Base-by-base conservation (phyloP, 1,140 invertebrate species). In the Neodiprion pinetum region DNA sequence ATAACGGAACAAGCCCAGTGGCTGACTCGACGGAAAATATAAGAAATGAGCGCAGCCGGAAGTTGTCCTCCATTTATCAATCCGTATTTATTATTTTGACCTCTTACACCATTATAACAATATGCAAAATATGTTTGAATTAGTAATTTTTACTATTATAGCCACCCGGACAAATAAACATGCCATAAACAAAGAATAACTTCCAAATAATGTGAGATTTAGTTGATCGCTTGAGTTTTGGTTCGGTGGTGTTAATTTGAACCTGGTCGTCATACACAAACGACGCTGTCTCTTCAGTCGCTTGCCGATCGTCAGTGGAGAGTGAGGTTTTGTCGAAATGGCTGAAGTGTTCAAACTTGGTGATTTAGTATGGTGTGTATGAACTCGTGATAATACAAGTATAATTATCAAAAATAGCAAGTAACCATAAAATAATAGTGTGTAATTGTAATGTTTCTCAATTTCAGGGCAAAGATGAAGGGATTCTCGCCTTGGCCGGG, bases 381-480 rank as follows among this genome's bases (percentile, higher is more conserved):
- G 73, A 71, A 78, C 76, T 75, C 68, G 74, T 72, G 75, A 75
- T 76, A 71, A 70, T 70, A 47, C 72, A 76, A 73, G 68, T 70
- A 23, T 28, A 28, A 61, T 61, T 61, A 17, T 61, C 53, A 61
- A 61, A 53, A 61, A 61, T 61, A 61, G 77, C 49, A 67, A 67
- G 70, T 50, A 71, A 72, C 67, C 76, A 74, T 76, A 40, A 40
- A 40, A 40, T 40, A 67, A 77, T 72, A 74, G 65, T 75, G 65
- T 75, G 79, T 80, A 53, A 70, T 79, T 66, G 67, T 75, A 70
- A 72, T 77, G 79, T 82, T 86, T 87, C 81, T 90, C 88, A 87
- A 86, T 95, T 95, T 84, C 91, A 97, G 96, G 96, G 96, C 96
- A 23, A 97, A 97, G 92, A 97, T 97, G 96, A 97, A 97, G 91